Percentiles rank a stretch among this genome's conserved stretches.
Conservation (phyloP, 2,113 vertebrate genomes). For the Tetrax tetrax region DNA sequence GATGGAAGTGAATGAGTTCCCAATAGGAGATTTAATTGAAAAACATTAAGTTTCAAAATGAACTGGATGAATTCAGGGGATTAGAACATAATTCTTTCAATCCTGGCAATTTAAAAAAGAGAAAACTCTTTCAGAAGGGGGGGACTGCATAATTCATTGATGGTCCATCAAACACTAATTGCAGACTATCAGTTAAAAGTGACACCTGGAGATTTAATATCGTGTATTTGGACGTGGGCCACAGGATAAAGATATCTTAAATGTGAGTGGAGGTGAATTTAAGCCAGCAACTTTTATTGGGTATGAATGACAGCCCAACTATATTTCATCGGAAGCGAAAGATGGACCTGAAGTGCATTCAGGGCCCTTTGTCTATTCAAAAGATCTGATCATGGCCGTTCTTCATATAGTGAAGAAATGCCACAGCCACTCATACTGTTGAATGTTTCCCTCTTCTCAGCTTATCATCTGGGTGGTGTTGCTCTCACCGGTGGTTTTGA, state of each 20-base stretch:
- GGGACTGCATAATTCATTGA: constrained; percentile 41
- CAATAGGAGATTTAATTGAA: constrained; percentile 73
- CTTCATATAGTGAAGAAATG: background rate
- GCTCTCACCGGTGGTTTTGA: background rate
- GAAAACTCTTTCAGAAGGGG: constrained; percentile 35
- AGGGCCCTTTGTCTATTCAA: background rate
- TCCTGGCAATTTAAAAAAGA: constrained; percentile 63
- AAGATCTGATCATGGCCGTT: background rate
- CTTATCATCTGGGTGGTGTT: background rate
- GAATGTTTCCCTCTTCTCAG: background rate
- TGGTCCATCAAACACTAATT: constrained; percentile 51
- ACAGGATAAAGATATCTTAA: background rate
- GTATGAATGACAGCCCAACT: background rate
- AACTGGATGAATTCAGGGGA: constrained; percentile 63
- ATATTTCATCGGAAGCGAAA: background rate
- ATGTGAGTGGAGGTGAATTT: background rate
- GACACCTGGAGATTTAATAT: background rate
- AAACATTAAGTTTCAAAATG: constrained; percentile 71
- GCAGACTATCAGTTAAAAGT: constrained; percentile 8
- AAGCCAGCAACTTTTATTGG: background rate
- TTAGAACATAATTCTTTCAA: constrained; percentile 74
- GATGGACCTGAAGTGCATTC: background rate
- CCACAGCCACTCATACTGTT: background rate
- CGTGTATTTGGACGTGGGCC: background rate
- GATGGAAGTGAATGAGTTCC: constrained; percentile 48